phyloP scores from a whole-genome alignment of 2,113 vertebrate genomes.

The Aptenodytes forsteri region DNA sequence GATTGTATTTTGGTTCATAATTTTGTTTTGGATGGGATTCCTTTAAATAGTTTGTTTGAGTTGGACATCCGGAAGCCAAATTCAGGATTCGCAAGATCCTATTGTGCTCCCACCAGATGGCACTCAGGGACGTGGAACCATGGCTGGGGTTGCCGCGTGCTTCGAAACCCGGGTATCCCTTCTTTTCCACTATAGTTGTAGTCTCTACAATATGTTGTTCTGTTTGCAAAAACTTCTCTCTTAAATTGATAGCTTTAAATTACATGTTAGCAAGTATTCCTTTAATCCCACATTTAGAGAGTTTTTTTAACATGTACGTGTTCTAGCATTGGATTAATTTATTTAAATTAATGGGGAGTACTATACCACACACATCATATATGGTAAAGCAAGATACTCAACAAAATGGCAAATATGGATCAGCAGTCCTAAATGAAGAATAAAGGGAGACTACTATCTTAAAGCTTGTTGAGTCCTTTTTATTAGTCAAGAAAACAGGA shows the following conservation, averaged over 20 bases:
- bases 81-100: fast-evolving
- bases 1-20: background rate
- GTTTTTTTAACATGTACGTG: fast-evolving
- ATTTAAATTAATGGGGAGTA: background rate
- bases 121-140: background rate
- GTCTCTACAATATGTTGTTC: background rate
- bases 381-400: background rate
- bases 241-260: background rate
- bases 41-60: background rate
- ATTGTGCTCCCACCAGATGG: background rate
- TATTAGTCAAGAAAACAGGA: background rate
- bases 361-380: too few relatives aligned
- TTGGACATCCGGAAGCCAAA: background rate
- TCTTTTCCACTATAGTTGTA: fast-evolving
- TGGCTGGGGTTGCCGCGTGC: background rate
- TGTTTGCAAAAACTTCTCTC: background rate
- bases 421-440: background rate
- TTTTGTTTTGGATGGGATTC: background rate
- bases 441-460: background rate
- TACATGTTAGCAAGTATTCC: background rate
- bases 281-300: background rate
- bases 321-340: background rate
- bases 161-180: background rate
- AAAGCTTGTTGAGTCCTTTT: background rate
- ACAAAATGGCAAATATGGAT: background rate